A percentile compares a stretch with the other conserved stretches of the same genome.
These are phyloP conservation scores for Rhagoletis zephyria DNA, from an alignment of 1,140 invertebrate genomes.

Conservation along the genomic window DNA sequence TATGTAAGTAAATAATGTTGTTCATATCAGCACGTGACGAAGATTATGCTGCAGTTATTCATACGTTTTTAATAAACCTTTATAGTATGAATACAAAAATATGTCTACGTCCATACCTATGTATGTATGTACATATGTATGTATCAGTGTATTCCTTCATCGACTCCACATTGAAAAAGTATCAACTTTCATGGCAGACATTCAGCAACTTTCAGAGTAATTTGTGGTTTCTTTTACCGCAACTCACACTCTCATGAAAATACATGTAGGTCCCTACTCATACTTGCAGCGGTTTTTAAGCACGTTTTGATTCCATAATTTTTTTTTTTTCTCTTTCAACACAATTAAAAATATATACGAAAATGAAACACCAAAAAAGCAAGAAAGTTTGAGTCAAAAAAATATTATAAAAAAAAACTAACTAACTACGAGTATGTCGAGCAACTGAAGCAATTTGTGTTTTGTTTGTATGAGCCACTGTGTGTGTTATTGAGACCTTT, in stretches of 20 bases:
- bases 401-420: no score
- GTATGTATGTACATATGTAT: neutral
- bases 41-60: no score
- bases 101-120: neutral
- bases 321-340: neutral
- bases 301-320: neutral
- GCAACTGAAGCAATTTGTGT: no score
- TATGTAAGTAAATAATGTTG: no score
- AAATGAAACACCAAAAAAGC: no score
- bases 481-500: neutral
- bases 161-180: neutral
- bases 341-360: neutral
- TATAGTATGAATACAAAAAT: no score
- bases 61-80: no score
- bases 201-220: slow-evolving; percentile 7
- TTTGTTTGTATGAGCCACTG: neutral
- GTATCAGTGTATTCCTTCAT: neutral
- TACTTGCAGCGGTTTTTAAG: neutral
- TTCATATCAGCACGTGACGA: no score
- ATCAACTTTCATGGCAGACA: neutral
- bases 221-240: neutral
- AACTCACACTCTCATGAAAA: neutral
- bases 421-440: no score
- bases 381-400: no score
- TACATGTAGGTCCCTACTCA: neutral